Evolutionary conservation across 2,888 invertebrate genomes (phyloP).

Genomic region (Aspidiotus destructor): DNA sequence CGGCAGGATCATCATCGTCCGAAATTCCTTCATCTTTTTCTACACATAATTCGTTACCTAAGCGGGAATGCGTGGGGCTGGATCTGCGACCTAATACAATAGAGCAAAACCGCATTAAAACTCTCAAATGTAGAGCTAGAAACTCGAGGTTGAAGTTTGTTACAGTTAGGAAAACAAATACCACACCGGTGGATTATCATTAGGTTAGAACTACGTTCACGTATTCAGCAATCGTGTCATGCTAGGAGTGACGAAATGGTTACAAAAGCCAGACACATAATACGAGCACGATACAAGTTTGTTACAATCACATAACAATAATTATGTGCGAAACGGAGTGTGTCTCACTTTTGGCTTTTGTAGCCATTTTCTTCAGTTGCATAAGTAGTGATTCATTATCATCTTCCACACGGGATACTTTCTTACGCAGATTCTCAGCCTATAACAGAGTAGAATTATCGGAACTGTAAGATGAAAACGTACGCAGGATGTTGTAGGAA

Average conservation of each 20-base stretch:
- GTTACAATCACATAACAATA: not conserved
- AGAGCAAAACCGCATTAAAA: not conserved
- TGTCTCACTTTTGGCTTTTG: conserved; percentile 52
- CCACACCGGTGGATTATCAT: too few species aligned
- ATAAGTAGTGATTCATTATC: conserved; percentile 92
- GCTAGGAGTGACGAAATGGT: conserved; percentile 13
- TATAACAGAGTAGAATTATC: conserved; percentile 45
- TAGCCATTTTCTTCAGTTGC: conserved; percentile 93
- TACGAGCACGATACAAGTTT: not conserved
- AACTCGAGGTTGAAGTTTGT: too few species aligned
- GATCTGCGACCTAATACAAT: conserved; percentile 52
- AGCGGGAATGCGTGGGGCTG: conserved; percentile 51
- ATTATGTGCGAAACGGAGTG: not conserved
- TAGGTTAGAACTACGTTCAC: too few species aligned
- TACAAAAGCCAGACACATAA: conserved; percentile 33
- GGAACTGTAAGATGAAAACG: conserved; percentile 5
- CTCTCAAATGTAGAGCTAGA: too few species aligned
- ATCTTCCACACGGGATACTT: conserved; percentile 84
- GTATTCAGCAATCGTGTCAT: too few species aligned
- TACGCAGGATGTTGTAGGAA: not conserved
- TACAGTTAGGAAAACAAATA: too few species aligned
- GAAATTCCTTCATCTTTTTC: conserved; percentile 65
- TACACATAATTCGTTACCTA: conserved; percentile 54
- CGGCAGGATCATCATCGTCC: conserved; percentile 71
- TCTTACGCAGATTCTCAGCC: conserved; percentile 79